Conservation (phyloP, 2,113 vertebrate genomes). For the Nematolebias whitei region DNA sequence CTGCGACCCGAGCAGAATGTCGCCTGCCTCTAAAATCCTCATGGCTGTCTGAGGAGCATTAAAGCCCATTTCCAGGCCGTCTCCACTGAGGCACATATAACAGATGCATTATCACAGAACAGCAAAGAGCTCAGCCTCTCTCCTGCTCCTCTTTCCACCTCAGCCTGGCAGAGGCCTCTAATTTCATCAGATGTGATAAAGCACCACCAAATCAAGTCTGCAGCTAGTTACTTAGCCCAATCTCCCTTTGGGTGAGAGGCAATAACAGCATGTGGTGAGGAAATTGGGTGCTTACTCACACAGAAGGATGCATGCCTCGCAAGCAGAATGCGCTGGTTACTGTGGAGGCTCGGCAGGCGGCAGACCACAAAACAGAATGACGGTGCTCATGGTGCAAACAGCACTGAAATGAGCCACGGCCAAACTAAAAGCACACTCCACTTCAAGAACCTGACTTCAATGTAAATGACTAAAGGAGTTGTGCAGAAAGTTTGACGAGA, state of each 20-base stretch:
- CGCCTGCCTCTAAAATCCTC: conserved; percentile 25
- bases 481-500: neutral
- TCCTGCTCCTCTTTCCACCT: conserved; percentile 21
- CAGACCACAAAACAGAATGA: conserved; percentile 31
- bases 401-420: neutral
- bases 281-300: conserved; percentile 72
- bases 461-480: conserved; percentile 45
- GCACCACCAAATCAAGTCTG: conserved; percentile 74
- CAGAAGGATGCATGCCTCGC: conserved; percentile 53
- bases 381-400: conserved; percentile 7
- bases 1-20: neutral
- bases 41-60: conserved; percentile 28
- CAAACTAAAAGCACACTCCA: neutral
- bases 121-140: conserved; percentile 30
- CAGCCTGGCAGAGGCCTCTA: conserved; percentile 47
- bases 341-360: conserved; percentile 8
- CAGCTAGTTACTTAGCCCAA: conserved; percentile 75
- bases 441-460: conserved; percentile 1
- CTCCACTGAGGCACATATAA: conserved; percentile 34
- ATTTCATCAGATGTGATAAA: conserved; percentile 81
- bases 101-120: conserved; percentile 37
- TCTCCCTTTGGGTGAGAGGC: conserved; percentile 70
- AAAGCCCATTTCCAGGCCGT: conserved; percentile 27
- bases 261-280: conserved; percentile 71
- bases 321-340: conserved; percentile 47